phyloP scores from a whole-genome alignment of 2,888 invertebrate genomes.

The Pachliopta kotzebuea region DNA sequence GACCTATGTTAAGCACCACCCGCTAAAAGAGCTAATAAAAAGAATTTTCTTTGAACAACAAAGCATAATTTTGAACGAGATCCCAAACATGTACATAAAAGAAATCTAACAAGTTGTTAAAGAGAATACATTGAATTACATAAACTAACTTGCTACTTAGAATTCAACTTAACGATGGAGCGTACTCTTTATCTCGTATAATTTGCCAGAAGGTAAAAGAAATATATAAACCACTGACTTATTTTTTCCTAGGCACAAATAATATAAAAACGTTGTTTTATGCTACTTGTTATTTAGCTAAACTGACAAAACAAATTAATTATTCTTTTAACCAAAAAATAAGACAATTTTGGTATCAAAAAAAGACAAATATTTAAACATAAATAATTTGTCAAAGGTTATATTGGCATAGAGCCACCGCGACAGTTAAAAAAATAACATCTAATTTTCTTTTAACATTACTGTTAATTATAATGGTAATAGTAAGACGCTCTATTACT shows the following conservation, averaged over 20 bases:
- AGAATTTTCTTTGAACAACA: constrained; percentile 34
- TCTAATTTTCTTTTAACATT: background rate
- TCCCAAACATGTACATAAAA: constrained; percentile 52
- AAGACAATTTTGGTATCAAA: no score
- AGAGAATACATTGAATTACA: constrained; percentile 51
- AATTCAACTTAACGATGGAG: constrained; percentile 48
- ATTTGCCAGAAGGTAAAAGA: constrained; percentile 17
- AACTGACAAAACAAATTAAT: no score
- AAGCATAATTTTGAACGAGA: constrained; percentile 67
- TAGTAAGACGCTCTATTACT: no score
- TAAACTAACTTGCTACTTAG: constrained; percentile 61
- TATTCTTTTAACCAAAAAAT: no score
- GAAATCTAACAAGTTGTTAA: constrained; percentile 48
- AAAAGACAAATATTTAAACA: no score
- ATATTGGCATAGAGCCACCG: background rate
- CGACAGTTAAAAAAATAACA: background rate
- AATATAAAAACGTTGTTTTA: constrained; percentile 1
- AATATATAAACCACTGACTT: constrained; percentile 9
- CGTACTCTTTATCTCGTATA: constrained; percentile 8
- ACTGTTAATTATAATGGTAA: no score
- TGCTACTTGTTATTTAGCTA: no score
- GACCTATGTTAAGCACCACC: constrained; percentile 69
- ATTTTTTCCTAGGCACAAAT: constrained; percentile 27
- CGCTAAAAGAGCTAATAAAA: constrained; percentile 56
- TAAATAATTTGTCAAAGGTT: background rate